Percentiles rank a stretch among this genome's conserved stretches.
phyloP scores from a whole-genome alignment of 2,797 vertebrate species.

The Gymnoscopelus braueri region DNA sequence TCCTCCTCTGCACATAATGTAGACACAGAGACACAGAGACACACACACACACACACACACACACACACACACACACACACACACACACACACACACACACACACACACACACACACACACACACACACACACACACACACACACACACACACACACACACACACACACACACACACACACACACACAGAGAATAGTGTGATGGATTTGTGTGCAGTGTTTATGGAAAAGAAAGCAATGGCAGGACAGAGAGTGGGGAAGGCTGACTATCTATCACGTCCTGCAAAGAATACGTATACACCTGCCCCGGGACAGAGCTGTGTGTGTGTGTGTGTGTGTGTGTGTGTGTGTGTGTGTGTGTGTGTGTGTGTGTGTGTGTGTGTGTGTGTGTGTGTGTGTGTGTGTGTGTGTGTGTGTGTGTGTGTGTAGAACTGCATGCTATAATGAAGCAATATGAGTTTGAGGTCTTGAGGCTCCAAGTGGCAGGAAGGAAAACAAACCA shows the following conservation, averaged over 20 bases:
- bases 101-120: conserved; percentile 1
- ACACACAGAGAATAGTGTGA: neutral
- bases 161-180: conserved; percentile 10
- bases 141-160: conserved; percentile 10
- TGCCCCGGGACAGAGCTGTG: neutral
- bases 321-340: neutral
- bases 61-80: neutral
- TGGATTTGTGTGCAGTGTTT: conserved; percentile 17
- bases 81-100: neutral
- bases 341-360: neutral
- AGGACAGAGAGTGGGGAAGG: neutral
- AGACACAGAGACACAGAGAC: neutral
- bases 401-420: neutral
- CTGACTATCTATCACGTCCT: conserved; percentile 5
- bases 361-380: neutral
- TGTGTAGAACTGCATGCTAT: neutral
- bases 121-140: conserved; percentile 9
- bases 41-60: neutral
- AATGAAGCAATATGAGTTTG: conserved; percentile 34
- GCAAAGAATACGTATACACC: conserved; percentile 18
- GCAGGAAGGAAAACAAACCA: conserved; percentile 47
- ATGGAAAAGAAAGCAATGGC: conserved; percentile 8
- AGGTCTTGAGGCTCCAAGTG: conserved; percentile 41
- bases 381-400: neutral
- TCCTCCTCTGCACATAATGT: too few species aligned